Evolutionary conservation across 2,113 vertebrate species (phyloP), one percentile per base, ranked within the genome.

Genomic region (Ia io): DNA sequence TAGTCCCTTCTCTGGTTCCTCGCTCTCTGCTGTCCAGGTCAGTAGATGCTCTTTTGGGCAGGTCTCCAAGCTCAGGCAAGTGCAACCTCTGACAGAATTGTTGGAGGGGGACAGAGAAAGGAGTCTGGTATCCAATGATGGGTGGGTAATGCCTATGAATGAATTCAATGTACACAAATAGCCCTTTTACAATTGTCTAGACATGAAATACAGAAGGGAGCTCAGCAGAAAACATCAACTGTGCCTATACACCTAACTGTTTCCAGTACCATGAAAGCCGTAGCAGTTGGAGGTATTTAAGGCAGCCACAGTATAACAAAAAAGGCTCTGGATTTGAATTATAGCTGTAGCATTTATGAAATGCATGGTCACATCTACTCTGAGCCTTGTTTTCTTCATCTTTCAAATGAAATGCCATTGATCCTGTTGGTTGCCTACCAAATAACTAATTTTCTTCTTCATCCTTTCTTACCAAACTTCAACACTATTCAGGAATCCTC

Each of bases 131-230:
- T 37, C 84, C 88, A 84, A 5, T 84, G 51, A 59, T 84, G 83
- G 84, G 71, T 95, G 47, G 79, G 67, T 87, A 90, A 95, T 84
- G 82, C 23, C 63, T 93, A 30, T 23, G 70, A 88, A 87, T 95
- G 78, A 87, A 91, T 88, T 82, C 49, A 63, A 93, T 93, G 92
- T 85, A 83, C 35, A 93, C 84, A 88, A 90, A 88, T 51, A 95
- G 20, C n/a, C 77, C 82, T 94, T 95, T 96, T 40, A 67, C 82
- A 93, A 88, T 90, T 89, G 76, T 88, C 91, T 97, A 93, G 88
- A 92, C 59, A 95, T 88, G 90, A 96, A 95, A 53, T 77, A 89
- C 80, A 90, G 77, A 95, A 87, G 77, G 61, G 65, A 90, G 44
- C 44, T 93, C 51, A 20, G 67, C 92, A 91, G 85, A 82, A 96